Conservation (phyloP, 1,140 invertebrate genomes). For the Kradibia gibbosae region DNA sequence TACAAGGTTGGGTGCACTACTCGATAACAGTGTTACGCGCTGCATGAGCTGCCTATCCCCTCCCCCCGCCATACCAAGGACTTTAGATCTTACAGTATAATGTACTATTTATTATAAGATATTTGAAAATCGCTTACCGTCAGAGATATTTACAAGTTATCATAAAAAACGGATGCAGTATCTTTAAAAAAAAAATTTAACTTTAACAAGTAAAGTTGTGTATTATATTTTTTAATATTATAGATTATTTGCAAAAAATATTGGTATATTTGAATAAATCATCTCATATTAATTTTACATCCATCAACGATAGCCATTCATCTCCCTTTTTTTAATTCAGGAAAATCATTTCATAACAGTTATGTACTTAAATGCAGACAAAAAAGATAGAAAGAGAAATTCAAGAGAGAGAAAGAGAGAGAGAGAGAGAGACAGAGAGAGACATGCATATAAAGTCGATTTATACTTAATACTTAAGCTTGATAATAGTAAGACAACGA, state of each 20-base stretch:
- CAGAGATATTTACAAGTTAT: neutral
- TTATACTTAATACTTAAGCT: no score
- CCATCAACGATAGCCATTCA: neutral
- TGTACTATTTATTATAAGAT: neutral
- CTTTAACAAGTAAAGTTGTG: no score
- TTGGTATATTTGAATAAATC: neutral
- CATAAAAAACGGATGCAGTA: no score
- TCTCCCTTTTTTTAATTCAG: neutral
- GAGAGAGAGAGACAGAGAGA: neutral
- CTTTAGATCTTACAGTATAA: neutral
- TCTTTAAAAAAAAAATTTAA: no score
- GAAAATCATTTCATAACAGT: neutral
- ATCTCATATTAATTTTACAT: neutral
- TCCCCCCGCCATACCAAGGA: no score
- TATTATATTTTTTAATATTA: neutral
- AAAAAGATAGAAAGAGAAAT: neutral
- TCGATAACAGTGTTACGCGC: conserved; percentile 55
- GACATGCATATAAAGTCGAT: neutral
- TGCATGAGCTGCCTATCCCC: neutral
- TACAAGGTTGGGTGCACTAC: conserved; percentile 56
- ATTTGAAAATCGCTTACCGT: neutral
- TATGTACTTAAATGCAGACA: neutral
- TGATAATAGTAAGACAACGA: no score
- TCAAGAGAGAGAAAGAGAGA: neutral
- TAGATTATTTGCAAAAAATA: neutral